These are phyloP conservation scores for Panurus biarmicus DNA, from an alignment of 2,113 vertebrate genomes.

Conservation along the genomic window DNA sequence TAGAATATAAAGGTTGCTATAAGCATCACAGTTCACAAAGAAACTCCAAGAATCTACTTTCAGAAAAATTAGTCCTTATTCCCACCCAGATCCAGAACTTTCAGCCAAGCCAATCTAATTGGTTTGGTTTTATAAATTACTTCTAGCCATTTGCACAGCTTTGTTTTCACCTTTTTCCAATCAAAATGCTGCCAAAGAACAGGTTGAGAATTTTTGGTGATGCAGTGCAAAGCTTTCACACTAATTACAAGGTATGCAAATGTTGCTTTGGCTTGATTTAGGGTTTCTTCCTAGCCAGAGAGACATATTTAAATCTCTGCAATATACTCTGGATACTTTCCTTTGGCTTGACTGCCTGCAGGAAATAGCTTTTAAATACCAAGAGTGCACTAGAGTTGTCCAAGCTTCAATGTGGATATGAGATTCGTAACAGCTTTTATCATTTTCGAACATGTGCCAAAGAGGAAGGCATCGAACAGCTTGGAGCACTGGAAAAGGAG, in stretches of 20 bases:
- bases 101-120: not conserved
- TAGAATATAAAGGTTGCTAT: not conserved
- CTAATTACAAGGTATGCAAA: not conserved
- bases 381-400: not conserved
- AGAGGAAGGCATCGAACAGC: not conserved
- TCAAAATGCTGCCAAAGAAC: not conserved
- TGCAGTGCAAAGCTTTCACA: not conserved
- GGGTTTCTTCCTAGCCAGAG: not conserved
- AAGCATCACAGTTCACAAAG: not conserved
- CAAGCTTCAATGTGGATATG: not conserved
- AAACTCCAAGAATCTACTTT: not conserved
- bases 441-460: constrained; percentile 1
- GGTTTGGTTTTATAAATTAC: not conserved
- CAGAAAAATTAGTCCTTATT: not conserved
- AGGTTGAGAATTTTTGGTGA: not conserved
- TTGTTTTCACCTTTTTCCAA: not conserved
- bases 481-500: not conserved
- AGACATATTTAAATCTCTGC: not conserved
- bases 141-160: not conserved
- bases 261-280: not conserved
- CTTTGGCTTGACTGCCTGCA: not conserved
- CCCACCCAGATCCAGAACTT: not conserved
- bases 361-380: constrained; percentile 45
- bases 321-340: not conserved
- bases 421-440: constrained; percentile 26